Conservation (phyloP, 2,888 invertebrate genomes). For the Pollenia labialis region DNA sequence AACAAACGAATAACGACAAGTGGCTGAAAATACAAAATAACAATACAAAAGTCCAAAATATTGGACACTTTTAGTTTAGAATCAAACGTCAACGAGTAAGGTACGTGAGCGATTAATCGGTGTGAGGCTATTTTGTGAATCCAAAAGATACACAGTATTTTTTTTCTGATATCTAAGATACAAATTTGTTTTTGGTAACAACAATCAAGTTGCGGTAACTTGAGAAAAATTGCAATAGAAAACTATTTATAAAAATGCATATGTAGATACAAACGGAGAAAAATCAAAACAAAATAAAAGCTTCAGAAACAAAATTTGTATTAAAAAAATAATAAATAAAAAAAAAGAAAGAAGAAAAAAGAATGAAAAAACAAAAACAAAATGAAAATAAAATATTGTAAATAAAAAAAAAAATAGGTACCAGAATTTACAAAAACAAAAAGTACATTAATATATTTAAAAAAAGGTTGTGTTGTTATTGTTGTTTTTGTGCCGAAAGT, state of each 20-base stretch:
- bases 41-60: constrained; percentile 29
- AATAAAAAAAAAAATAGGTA: constrained; percentile 23
- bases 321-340: background rate
- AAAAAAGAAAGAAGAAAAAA: background rate
- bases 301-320: background rate
- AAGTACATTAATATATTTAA: background rate
- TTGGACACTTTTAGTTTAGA: constrained; percentile 62
- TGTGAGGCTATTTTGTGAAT: constrained; percentile 3
- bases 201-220: constrained; percentile 8
- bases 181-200: constrained; percentile 5
- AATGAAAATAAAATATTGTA: constrained; percentile 26
- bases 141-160: constrained; percentile 19
- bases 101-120: constrained; percentile 50
- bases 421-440: constrained; percentile 1
- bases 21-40: constrained; percentile 52
- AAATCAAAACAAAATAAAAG: constrained; percentile 10
- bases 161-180: background rate
- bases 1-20: constrained; percentile 57
- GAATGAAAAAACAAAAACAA: constrained; percentile 37
- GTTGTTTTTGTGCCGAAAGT: constrained; percentile 2
- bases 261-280: background rate
- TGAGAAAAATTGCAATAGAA: constrained; percentile 16
- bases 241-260: background rate
- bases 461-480: background rate
- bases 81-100: constrained; percentile 71